phyloP scores from a whole-genome alignment of 2,113 vertebrate species.

The Sander lucioperca region DNA sequence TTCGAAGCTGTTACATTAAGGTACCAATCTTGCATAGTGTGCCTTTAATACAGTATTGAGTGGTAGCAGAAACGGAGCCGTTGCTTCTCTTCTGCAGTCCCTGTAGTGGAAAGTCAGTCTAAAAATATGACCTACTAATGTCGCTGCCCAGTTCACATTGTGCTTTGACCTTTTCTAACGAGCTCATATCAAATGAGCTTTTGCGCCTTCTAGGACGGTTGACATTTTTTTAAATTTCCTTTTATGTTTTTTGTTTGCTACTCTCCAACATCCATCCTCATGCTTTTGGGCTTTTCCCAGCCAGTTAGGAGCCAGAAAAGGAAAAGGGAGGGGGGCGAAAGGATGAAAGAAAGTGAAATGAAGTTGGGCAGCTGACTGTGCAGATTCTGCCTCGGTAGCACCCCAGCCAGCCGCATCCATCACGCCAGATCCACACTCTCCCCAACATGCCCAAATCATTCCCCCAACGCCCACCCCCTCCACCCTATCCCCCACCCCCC shows the following conservation, averaged over 20 bases:
- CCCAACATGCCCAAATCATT: constrained; percentile 19
- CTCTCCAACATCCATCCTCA: constrained; percentile 18
- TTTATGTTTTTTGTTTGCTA: constrained; percentile 1
- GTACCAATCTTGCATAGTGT: no score
- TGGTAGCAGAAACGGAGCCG: constrained; percentile 20
- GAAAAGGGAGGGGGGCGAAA: background rate
- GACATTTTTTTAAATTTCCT: background rate
- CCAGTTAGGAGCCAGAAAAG: background rate
- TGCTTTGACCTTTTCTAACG: constrained; percentile 60
- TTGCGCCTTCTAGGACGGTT: constrained; percentile 15
- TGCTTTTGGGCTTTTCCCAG: background rate
- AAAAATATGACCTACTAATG: constrained; percentile 43
- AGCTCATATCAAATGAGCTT: constrained; percentile 34
- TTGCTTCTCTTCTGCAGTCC: constrained; percentile 16
- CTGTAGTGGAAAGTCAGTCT: background rate
- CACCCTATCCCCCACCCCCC: background rate
- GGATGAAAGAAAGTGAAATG: constrained; percentile 26
- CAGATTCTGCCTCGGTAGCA: constrained; percentile 56
- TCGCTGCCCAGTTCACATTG: constrained; percentile 37
- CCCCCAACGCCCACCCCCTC: background rate
- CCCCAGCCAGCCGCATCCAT: constrained; percentile 68
- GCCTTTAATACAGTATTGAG: constrained; percentile 1
- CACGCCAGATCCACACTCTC: constrained; percentile 47
- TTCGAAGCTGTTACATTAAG: no score
- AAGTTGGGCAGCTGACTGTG: constrained; percentile 60